Conservation (phyloP, 2,797 vertebrate genomes). For the Pterois miles region DNA sequence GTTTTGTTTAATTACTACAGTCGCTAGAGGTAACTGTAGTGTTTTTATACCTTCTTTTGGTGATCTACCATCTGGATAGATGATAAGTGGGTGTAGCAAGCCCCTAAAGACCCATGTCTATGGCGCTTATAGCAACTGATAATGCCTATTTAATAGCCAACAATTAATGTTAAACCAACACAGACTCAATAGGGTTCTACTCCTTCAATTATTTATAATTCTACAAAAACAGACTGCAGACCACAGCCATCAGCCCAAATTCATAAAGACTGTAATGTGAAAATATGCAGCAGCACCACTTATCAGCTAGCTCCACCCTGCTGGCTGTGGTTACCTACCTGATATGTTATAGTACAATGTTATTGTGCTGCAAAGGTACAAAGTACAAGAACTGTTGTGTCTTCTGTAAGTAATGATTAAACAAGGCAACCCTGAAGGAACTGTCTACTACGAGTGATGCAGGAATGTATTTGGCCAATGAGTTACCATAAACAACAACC, state of each 20-base stretch:
- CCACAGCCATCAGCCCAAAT: not conserved
- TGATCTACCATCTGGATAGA: no score
- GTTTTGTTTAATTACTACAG: no score
- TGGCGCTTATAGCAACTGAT: no score
- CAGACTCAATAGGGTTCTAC: not conserved
- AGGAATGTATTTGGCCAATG: not conserved
- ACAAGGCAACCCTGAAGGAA: not conserved
- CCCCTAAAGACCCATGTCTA: no score
- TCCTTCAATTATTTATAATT: not conserved
- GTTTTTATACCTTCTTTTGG: no score
- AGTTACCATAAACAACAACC: not conserved
- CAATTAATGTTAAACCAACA: not conserved
- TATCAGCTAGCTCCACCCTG: not conserved
- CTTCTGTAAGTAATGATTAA: slow-evolving; percentile 8
- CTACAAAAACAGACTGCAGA: not conserved
- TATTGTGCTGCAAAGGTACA: not conserved
- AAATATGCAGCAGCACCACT: not conserved
- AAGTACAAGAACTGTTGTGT: slow-evolving; percentile 12
- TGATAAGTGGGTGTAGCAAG: no score
- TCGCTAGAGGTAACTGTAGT: no score
- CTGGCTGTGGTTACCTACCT: not conserved
- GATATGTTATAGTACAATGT: not conserved
- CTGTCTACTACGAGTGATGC: not conserved
- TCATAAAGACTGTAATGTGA: not conserved
- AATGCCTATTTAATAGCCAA: no score